Conservation (phyloP, 2,888 invertebrate genomes). For the Isoperla grammatica region DNA sequence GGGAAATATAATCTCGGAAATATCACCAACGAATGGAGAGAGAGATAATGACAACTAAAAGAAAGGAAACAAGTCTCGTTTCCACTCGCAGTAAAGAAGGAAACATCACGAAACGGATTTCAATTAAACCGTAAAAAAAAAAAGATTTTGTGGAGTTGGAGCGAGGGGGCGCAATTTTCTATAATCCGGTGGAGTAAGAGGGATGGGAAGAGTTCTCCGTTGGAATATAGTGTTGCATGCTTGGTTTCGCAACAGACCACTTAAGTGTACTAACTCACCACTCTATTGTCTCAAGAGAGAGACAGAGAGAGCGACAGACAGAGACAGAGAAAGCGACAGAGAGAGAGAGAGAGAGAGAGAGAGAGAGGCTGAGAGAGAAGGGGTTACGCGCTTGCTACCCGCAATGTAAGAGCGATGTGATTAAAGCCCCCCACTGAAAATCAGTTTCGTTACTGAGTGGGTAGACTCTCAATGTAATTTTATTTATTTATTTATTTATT, state of each 20-base stretch:
- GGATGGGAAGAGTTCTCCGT: slow-evolving; percentile 9
- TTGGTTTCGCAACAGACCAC: slow-evolving; percentile 25
- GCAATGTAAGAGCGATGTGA: no score
- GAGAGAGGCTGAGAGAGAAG: no score
- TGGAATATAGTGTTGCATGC: slow-evolving; percentile 16
- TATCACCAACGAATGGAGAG: no score
- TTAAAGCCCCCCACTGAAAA: no score
- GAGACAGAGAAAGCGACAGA: no score
- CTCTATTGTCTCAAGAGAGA: slow-evolving; percentile 21
- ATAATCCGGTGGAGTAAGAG: not conserved
- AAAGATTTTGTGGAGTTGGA: slow-evolving; percentile 15
- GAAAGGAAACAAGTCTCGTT: not conserved
- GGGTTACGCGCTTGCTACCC: not conserved
- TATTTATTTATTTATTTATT: no score
- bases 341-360: not conserved
- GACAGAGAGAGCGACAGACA: not conserved
- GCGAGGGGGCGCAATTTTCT: slow-evolving; percentile 3
- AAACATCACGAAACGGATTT: slow-evolving; percentile 12
- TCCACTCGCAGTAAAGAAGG: not conserved
- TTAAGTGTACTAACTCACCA: slow-evolving; percentile 27
- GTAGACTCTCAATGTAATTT: no score
- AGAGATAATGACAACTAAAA: not conserved
- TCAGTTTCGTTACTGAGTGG: no score
- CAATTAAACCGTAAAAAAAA: slow-evolving; percentile 17
- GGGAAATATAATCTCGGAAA: no score